These are phyloP conservation scores for Smittia aterrima DNA, from an alignment of 2,888 invertebrate species.

Conservation along the genomic window DNA sequence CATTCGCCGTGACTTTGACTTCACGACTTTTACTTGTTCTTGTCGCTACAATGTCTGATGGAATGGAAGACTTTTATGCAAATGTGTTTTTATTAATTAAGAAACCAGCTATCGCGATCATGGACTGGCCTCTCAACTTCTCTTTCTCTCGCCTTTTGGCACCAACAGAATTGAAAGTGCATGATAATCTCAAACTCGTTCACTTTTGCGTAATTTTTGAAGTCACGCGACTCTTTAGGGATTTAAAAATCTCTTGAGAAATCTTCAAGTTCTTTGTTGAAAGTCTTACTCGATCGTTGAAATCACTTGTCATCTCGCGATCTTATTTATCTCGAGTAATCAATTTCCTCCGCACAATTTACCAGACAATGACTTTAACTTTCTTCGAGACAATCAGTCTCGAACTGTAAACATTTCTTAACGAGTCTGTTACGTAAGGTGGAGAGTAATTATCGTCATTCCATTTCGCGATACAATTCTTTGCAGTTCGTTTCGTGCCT, in stretches of 20 bases:
- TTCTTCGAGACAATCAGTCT: neutral
- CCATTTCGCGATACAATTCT: neutral
- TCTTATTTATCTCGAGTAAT: too few species aligned
- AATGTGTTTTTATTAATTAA: too few species aligned
- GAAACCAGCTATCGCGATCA: too few species aligned
- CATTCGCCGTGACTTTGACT: neutral
- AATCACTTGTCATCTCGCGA: neutral
- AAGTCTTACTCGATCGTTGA: neutral
- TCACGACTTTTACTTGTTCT: neutral
- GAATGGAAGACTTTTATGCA: too few species aligned
- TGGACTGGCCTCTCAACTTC: too few species aligned
- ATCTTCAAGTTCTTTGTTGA: too few species aligned
- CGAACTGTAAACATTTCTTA: neutral
- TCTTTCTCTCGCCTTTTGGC: too few species aligned
- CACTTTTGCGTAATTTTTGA: too few species aligned
- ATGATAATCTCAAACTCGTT: too few species aligned
- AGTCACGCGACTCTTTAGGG: too few species aligned
- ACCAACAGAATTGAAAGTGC: too few species aligned
- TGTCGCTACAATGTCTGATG: neutral
- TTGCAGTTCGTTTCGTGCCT: neutral
- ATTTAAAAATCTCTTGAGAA: too few species aligned
- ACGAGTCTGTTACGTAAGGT: neutral
- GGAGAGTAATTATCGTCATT: neutral
- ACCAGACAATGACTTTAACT: neutral
- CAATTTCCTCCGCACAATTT: neutral